phyloP scores from a whole-genome alignment of 2,797 vertebrate genomes.

The Macroramphosus scolopax region DNA sequence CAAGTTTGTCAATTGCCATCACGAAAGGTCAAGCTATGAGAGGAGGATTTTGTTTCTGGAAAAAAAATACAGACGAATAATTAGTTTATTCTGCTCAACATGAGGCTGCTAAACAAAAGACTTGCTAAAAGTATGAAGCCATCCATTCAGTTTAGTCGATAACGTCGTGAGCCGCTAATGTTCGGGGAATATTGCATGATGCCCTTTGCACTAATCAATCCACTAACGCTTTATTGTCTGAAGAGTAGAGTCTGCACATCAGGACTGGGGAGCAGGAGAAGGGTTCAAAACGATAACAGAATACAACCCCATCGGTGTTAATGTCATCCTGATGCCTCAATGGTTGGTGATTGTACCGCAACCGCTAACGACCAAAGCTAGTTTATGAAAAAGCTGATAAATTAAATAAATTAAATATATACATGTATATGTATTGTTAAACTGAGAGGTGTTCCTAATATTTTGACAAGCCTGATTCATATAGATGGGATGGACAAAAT shows the following conservation, averaged over 20 bases:
- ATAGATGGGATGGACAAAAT: too few relatives aligned
- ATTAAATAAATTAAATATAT: too few relatives aligned
- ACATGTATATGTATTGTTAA: too few relatives aligned
- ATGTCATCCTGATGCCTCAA: slow-evolving; percentile 71
- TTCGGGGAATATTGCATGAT: slow-evolving; percentile 75
- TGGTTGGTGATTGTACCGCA: slow-evolving; percentile 60
- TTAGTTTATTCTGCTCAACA: slow-evolving; percentile 61
- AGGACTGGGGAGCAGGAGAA: slow-evolving; percentile 11
- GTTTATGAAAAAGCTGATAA: slow-evolving; percentile 74
- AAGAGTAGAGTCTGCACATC: slow-evolving; percentile 47
- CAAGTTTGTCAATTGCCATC: slow-evolving; percentile 62
- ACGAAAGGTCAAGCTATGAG: slow-evolving; percentile 75
- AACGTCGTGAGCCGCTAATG: slow-evolving; percentile 65
- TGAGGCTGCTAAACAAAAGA: slow-evolving; percentile 26
- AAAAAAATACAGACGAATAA: slow-evolving; percentile 30
- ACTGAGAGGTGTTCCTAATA: too few relatives aligned
- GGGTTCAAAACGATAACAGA: slow-evolving; percentile 61
- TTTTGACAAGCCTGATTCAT: too few relatives aligned
- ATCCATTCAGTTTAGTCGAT: slow-evolving; percentile 70
- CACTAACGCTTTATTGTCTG: slow-evolving; percentile 47
- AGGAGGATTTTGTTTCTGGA: slow-evolving; percentile 48
- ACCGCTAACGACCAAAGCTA: slow-evolving; percentile 67
- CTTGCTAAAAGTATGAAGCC: slow-evolving; percentile 51
- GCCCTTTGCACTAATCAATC: slow-evolving; percentile 77
- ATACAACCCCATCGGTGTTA: slow-evolving; percentile 53